Evolutionary conservation across 2,888 invertebrate genomes (phyloP).

Genomic region (Calliopum simillimum): DNA sequence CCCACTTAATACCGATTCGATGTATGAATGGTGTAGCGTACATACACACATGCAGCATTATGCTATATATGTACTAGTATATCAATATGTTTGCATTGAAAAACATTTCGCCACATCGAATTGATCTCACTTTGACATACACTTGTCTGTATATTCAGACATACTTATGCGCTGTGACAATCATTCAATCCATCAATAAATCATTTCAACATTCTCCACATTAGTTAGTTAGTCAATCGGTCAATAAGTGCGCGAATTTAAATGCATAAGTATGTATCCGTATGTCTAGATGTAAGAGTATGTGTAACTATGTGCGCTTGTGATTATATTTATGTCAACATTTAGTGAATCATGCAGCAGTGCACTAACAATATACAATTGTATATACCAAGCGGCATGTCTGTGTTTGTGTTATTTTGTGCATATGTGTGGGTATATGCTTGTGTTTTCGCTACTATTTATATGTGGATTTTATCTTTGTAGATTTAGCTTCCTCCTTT

Average conservation of each 20-base stretch:
- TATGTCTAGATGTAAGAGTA: too few species aligned
- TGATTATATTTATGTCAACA: conserved; percentile 8
- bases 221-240: background rate
- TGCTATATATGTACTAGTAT: too few species aligned
- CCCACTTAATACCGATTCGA: conserved; percentile 12
- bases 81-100: too few species aligned
- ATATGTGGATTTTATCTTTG: background rate
- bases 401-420: background rate
- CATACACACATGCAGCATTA: too few species aligned
- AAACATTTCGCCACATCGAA: too few species aligned
- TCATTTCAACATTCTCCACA: background rate
- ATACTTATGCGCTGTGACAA: background rate
- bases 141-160: background rate
- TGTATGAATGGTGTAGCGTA: too few species aligned
- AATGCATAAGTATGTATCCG: too few species aligned
- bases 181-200: conserved; percentile 4
- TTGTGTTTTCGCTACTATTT: background rate
- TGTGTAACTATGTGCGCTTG: too few species aligned
- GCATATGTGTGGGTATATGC: too few species aligned
- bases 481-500: background rate
- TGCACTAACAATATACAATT: background rate
- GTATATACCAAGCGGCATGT: background rate
- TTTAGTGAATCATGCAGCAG: background rate
- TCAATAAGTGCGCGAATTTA: background rate
- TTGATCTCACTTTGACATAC: background rate